These are phyloP conservation scores for Bergia sp. DNA, from an alignment of 92 coral and sea anemone genomes.

Conservation along the genomic window DNA sequence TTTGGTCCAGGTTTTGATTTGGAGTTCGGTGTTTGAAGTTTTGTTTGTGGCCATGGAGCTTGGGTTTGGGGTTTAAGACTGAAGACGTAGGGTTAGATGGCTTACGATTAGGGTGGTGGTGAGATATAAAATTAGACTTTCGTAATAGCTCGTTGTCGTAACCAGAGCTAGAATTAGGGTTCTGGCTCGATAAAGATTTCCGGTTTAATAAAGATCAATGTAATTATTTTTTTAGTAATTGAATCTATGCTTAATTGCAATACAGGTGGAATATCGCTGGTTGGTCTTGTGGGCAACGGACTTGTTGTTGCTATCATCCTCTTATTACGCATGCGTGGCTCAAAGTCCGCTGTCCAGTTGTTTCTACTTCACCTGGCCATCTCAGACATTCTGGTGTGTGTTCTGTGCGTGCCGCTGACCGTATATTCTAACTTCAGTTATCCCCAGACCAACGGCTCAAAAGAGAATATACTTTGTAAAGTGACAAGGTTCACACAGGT, in stretches of 20 bases:
- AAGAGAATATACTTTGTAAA: slow-evolving; percentile 54
- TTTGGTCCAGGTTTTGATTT: no score
- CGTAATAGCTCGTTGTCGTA: no score
- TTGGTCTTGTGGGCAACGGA: slow-evolving; percentile 68
- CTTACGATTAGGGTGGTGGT: no score
- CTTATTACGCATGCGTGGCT: slow-evolving; percentile 60
- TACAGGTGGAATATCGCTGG: slow-evolving; percentile 58
- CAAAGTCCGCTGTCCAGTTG: slow-evolving; percentile 66
- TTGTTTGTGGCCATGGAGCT: no score
- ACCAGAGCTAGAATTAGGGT: no score
- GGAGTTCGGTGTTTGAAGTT: no score
- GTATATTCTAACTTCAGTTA: slow-evolving; percentile 62
- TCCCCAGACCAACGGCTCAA: slow-evolving; percentile 42
- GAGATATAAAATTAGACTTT: no score
- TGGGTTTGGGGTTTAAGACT: no score
- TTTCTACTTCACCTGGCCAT: slow-evolving; percentile 68
- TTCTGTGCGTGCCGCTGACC: slow-evolving; percentile 72
- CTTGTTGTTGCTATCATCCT: slow-evolving; percentile 60
- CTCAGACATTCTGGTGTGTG: slow-evolving; percentile 68
- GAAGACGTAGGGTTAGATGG: no score
- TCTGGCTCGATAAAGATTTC: neutral
- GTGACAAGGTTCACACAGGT: slow-evolving; percentile 67
- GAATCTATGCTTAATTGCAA: neutral
- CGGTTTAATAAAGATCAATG: neutral
- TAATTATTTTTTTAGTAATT: neutral